phyloP scores from a whole-genome alignment of 2,113 vertebrate species.

The Hylia prasina region DNA sequence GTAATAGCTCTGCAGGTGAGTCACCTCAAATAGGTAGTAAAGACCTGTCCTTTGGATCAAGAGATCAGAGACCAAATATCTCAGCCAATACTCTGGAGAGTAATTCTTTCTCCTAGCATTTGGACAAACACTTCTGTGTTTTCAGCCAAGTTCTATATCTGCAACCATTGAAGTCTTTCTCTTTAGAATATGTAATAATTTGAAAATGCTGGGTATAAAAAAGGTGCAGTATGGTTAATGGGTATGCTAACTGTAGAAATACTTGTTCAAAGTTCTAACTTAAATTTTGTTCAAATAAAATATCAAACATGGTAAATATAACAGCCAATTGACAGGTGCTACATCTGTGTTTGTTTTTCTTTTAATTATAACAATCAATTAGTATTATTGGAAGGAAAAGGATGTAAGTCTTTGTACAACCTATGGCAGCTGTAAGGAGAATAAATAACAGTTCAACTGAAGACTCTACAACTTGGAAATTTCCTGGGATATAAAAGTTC shows the following conservation, averaged over 20 bases:
- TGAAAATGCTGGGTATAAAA: neutral
- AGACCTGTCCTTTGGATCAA: neutral
- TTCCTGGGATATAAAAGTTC: neutral
- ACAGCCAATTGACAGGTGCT: neutral
- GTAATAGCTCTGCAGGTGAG: neutral
- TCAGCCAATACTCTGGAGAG: neutral
- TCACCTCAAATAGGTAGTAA: neutral
- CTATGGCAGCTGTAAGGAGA: neutral
- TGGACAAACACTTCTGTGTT: neutral
- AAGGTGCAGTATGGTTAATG: accelerated
- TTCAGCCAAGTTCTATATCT: neutral
- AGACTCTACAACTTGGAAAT: neutral
- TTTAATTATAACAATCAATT: neutral
- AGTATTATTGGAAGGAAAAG: neutral
- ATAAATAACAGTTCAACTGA: neutral
- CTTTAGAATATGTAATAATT: neutral
- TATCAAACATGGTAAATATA: neutral
- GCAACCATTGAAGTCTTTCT: neutral
- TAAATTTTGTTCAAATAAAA: neutral
- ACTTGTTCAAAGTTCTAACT: neutral
- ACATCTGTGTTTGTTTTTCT: neutral
- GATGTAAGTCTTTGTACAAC: neutral
- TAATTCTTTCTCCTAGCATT: neutral
- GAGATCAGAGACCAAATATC: neutral
- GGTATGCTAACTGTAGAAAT: neutral